Conservation (phyloP, 1,140 invertebrate species). For the Leptinotarsa lineolata region DNA sequence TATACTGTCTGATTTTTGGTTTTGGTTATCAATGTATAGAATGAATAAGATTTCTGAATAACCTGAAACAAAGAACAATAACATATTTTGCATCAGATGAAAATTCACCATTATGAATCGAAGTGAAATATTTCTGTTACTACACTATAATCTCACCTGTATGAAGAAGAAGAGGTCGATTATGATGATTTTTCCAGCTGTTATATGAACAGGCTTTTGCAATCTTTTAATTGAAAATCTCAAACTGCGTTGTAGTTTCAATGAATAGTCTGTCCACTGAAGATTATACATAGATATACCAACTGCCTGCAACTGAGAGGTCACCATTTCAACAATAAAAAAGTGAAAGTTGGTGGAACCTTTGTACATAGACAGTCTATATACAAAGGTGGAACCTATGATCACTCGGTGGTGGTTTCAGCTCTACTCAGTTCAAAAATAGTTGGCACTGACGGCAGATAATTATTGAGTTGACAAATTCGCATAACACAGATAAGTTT, state of each 20-base stretch:
- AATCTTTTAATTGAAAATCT: constrained; percentile 23
- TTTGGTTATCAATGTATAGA: constrained; percentile 17
- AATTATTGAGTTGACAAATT: no score
- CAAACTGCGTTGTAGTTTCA: constrained; percentile 16
- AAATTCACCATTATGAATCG: not conserved
- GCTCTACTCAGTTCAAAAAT: no score
- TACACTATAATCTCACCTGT: constrained; percentile 13
- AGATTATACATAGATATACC: constrained; percentile 20
- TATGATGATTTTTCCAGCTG: constrained; percentile 24
- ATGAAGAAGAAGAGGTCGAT: constrained; percentile 28
- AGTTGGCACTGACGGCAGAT: no score
- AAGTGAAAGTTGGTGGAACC: no score
- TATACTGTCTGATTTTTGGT: not conserved
- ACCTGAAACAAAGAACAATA: constrained; percentile 2
- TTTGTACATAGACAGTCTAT: no score
- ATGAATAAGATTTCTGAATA: constrained; percentile 12
- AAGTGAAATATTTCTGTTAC: not conserved
- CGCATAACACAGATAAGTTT: no score
- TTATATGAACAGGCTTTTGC: constrained; percentile 32
- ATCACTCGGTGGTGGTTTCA: no score
- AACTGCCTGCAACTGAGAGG: constrained; percentile 20
- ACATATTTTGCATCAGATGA: no score
- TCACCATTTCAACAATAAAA: not conserved
- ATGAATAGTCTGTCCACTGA: constrained; percentile 28
- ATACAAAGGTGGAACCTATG: no score